phyloP scores from a whole-genome alignment of 1,140 invertebrate genomes.

The Hycleus cichorii region DNA sequence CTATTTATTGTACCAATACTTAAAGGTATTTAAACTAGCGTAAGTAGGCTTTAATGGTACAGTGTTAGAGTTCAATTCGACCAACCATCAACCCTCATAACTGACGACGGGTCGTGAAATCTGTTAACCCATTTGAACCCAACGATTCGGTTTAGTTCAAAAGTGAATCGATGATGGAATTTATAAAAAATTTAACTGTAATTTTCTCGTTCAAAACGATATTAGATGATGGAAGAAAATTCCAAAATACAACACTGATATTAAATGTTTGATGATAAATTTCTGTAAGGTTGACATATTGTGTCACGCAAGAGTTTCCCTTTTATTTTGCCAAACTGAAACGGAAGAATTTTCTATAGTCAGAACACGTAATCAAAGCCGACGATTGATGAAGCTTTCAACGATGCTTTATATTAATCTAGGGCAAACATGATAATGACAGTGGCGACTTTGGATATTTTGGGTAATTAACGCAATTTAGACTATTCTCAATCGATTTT shows the following conservation, averaged over 20 bases:
- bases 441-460: too few species aligned
- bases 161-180: too few species aligned
- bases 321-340: not conserved
- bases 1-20: constrained; percentile 1
- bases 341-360: too few species aligned
- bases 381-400: too few species aligned
- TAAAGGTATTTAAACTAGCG: constrained; percentile 5
- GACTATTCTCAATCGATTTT: constrained; percentile 7
- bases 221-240: too few species aligned
- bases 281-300: constrained; percentile 8
- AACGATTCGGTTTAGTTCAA: constrained; percentile 1
- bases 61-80: constrained; percentile 11
- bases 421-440: too few species aligned
- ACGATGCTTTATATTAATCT: too few species aligned
- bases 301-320: constrained; percentile 11
- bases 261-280: not conserved
- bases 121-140: constrained; percentile 25
- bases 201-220: too few species aligned
- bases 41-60: constrained; percentile 10
- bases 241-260: too few species aligned
- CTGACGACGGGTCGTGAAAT: constrained; percentile 17
- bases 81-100: constrained; percentile 17
- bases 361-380: too few species aligned
- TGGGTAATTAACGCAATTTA: constrained; percentile 9
- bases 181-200: constrained; percentile 7